phyloP scores from a whole-genome alignment of 1,140 invertebrate species.

The Nephila pilipes region DNA sequence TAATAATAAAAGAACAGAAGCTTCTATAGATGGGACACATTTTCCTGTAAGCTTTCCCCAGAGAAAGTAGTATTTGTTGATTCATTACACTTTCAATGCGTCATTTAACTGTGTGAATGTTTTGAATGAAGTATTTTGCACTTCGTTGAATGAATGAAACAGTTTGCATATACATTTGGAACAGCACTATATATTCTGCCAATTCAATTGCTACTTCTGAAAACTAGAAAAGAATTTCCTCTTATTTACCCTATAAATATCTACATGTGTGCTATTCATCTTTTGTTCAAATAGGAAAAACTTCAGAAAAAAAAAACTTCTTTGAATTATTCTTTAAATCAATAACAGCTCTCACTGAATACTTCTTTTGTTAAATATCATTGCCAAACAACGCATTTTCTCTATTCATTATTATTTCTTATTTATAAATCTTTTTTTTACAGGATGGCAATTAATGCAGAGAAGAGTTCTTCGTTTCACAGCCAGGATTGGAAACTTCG shows the following conservation, averaged over 20 bases:
- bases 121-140: background rate
- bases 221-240: background rate
- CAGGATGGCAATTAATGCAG: slow-evolving; percentile 80
- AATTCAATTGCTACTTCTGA: background rate
- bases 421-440: background rate
- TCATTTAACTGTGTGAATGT: background rate
- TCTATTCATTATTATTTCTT: background rate
- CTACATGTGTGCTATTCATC: background rate
- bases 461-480: slow-evolving; percentile 94
- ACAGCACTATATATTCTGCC: background rate
- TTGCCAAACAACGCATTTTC: background rate
- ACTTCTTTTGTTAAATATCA: background rate
- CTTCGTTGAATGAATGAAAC: background rate
- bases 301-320: background rate
- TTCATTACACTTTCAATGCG: background rate
- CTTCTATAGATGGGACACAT: background rate
- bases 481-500: slow-evolving; percentile 92
- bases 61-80: background rate
- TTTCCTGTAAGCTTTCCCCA: background rate
- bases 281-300: background rate
- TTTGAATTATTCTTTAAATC: slow-evolving; percentile 5
- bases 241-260: background rate
- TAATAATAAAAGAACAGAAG: background rate
- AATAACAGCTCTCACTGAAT: background rate
- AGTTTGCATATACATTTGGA: background rate